These are phyloP conservation scores for Ditylenchus weischeri DNA, from an alignment of 2,888 invertebrate genomes.

Conservation along the genomic window DNA sequence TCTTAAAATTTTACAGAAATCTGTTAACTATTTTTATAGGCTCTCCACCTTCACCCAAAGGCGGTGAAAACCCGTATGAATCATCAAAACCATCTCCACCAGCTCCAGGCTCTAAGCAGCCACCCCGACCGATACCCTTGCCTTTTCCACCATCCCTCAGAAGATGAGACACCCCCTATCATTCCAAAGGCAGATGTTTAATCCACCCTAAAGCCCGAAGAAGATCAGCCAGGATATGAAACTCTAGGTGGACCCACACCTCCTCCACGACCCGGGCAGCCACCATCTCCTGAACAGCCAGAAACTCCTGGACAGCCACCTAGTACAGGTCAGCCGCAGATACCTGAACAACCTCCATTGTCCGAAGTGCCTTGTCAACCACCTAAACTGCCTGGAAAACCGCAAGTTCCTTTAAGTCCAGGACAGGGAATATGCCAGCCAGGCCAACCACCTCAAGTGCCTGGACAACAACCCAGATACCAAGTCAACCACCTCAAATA, in stretches of 20 bases:
- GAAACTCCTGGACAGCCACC: slow-evolving; percentile 26
- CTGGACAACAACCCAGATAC: slow-evolving; percentile 22
- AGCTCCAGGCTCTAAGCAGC: slow-evolving; percentile 6
- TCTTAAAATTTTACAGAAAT: too few relatives aligned
- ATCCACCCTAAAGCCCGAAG: slow-evolving; percentile 13
- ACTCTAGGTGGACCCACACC: slow-evolving; percentile 19
- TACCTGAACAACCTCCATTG: background rate
- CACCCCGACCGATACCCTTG: slow-evolving; percentile 1
- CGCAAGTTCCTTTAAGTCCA: too few relatives aligned
- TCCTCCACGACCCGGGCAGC: slow-evolving; percentile 4
- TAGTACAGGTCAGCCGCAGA: background rate
- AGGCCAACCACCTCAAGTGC: background rate
- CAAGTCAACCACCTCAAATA: slow-evolving; percentile 6
- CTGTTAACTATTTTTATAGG: background rate
- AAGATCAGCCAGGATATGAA: slow-evolving; percentile 12
- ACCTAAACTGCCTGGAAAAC: slow-evolving; percentile 18
- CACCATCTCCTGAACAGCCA: slow-evolving; percentile 10
- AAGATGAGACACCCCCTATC: slow-evolving; percentile 7
- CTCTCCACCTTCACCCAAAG: slow-evolving; percentile 9
- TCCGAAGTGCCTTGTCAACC: too few relatives aligned
- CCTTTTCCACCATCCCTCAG: background rate
- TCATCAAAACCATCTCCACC: slow-evolving; percentile 16
- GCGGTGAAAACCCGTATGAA: background rate
- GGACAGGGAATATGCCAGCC: too few relatives aligned
- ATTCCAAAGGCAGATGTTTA: slow-evolving; percentile 4